Base-by-base conservation (phyloP, 2,888 invertebrate genomes). In the Acanthosoma haemorrhoidale region DNA sequence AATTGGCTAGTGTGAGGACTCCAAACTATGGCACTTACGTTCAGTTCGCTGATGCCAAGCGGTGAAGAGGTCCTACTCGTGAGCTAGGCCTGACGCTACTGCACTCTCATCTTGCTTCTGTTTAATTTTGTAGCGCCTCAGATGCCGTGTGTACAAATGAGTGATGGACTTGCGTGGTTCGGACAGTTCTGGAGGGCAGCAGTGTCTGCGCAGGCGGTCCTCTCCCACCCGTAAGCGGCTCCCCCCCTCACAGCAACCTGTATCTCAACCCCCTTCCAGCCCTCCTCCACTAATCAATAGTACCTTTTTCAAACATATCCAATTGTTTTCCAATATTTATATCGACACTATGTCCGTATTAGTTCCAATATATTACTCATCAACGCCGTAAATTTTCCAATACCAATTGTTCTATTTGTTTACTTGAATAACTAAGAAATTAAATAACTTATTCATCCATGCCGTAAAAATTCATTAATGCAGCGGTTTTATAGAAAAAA, bases 171-270 rank as follows among this genome's bases (percentile, higher is more conserved):
- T 60, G 60, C 60, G 60, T 60, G 60, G 32, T 18, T 32, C 60
- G 60, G 25, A 31, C 29, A 29, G 18, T 60, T 16, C 60, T 29
- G 32, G 60, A 32, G 32, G 32, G 6, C 16, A 25, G 51, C 29
- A 25, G 51, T 18, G 29, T 51, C 51, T 60, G 60, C 60, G 60
- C 60, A 60, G 60, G 29, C 60, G 29, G 36, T 32, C 32, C 36
- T 16, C n/a, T 32, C 60, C n/a, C 59, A n/a, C n/a, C n/a, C n/a
- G n/a, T n/a, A n/a, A n/a, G n/a, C n/a, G n/a, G n/a, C n/a, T 25
- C 43, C 59, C 59, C 60, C 60, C 60, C 60, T 60, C 31, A 32
- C 60, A 60, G 60, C 60, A 60, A 60, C 60, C 60, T 60, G 60
- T 60, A 29, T 60, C 60, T 36, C 11, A n/a, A 36, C 25, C 25